These are phyloP conservation scores for Spatula clypeata DNA, from an alignment of 2,797 vertebrate species.

Conservation along the genomic window DNA sequence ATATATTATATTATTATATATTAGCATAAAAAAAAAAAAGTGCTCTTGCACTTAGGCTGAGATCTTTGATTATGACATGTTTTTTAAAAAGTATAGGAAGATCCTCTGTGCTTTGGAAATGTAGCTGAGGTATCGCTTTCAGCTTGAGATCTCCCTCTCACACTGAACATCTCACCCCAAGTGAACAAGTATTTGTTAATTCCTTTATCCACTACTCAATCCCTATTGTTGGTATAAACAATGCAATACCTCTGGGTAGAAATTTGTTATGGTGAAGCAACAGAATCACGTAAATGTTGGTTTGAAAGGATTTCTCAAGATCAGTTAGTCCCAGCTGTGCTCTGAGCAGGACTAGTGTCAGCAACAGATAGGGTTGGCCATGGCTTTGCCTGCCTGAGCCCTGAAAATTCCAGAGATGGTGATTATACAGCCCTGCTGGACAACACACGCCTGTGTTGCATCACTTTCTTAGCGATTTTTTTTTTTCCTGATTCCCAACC, in stretches of 20 bases:
- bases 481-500: neutral
- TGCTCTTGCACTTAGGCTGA: neutral
- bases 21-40: neutral
- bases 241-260: neutral
- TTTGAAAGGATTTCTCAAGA: neutral
- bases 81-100: neutral
- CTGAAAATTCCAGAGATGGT: neutral
- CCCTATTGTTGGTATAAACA: neutral
- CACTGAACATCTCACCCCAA: neutral
- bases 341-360: fast-evolving
- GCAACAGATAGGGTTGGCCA: fast-evolving
- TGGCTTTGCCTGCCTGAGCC: neutral
- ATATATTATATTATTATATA: too few relatives aligned
- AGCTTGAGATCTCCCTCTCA: neutral
- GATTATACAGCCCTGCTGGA: neutral
- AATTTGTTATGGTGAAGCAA: neutral
- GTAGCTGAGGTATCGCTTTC: neutral
- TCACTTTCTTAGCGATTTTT: neutral
- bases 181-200: neutral
- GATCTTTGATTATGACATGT: neutral
- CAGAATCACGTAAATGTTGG: neutral
- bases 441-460: neutral
- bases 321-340: neutral
- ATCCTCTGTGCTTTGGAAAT: neutral
- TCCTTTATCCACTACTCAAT: neutral